Evolutionary conservation across 1,140 invertebrate species (phyloP), one percentile per base, ranked within the genome.

Genomic region (Neuroterus valhalla): DNA sequence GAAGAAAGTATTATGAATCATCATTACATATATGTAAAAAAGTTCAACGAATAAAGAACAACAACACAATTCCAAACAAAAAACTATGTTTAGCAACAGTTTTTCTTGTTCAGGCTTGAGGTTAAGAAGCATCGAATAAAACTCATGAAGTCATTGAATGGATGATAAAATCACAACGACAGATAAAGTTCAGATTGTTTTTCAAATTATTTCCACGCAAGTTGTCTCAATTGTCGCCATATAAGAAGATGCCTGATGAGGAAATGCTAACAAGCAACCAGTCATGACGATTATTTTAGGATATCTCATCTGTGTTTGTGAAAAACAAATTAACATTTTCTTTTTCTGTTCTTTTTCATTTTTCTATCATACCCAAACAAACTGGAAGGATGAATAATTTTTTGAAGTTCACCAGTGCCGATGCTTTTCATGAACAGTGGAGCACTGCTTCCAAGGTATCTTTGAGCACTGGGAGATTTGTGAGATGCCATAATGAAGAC

Each of bases 381-480:
- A 79, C 89, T 89, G 66, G 89, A 90, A 0, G 88, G 88, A 70
- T 90, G 89, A 76, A 89, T 86, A 2, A 86, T 78, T 15, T 77
- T 38, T 5, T 19, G 74, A 46, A 84, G 74, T 77, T 55, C 69
- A 75, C 21, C 85, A 70, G 26, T 90, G 88, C 3, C 81, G 80
- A 69, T 78, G 78, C 70, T 83, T 88, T 71, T 90, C 88, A 17
- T 79, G 72, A 38, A 82, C 70, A 31, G 88, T 82, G 5, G 85
- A 82, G 17, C 83, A 84, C 71, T 81, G 79, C 88, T 90, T 26
- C 82, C 80, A 4, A 90, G 77, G 71, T 86, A 85, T 46, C 80
- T 85, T 17, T 72, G 82, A 0, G 85, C 83, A 23, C 74, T 80
- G 21, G 83, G 84, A 76, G 84, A 87, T 19, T 80, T 84, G 1